Evolutionary conservation across 2,888 invertebrate genomes (phyloP).

Genomic region (Hemithea aestivaria): DNA sequence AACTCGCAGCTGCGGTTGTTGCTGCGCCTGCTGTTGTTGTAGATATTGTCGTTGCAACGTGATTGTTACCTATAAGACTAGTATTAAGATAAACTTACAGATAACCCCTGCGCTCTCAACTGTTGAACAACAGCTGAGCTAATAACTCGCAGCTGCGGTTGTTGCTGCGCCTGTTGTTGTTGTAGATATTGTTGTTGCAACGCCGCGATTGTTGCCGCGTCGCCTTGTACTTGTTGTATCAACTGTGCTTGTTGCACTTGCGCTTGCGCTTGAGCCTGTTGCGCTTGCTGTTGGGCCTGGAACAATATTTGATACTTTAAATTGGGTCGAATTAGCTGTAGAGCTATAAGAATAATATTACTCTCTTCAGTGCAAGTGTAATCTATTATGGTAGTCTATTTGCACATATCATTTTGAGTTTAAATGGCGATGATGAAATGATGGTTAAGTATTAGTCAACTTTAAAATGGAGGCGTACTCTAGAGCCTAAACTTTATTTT

Average conservation of each 20-base stretch:
- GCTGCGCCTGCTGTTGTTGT: slow-evolving; percentile 63
- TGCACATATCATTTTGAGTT: too few species aligned
- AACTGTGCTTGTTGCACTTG: slow-evolving; percentile 50
- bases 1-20: slow-evolving; percentile 78
- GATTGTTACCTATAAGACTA: slow-evolving; percentile 26
- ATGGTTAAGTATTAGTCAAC: too few species aligned
- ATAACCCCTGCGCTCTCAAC: slow-evolving; percentile 74
- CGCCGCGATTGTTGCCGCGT: slow-evolving; percentile 69
- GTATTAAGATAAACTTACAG: slow-evolving; percentile 52
- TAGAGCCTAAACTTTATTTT: too few species aligned
- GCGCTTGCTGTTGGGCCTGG: slow-evolving; percentile 28
- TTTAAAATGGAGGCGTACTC: too few species aligned
- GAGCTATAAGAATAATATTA: too few species aligned
- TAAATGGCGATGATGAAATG: too few species aligned
- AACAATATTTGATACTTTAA: slow-evolving; percentile 22
- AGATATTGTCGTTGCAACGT: slow-evolving; percentile 27
- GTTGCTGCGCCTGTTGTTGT: slow-evolving; percentile 69
- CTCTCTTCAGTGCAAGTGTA: too few species aligned
- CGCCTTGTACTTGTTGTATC: slow-evolving; percentile 65
- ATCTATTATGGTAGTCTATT: too few species aligned
- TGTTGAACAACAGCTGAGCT: slow-evolving; percentile 80
- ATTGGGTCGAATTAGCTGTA: slow-evolving; percentile 25
- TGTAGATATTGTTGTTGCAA: slow-evolving; percentile 71
- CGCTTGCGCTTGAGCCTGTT: slow-evolving; percentile 38
- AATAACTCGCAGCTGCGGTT: slow-evolving; percentile 79